These are phyloP conservation scores for Bucorvus abyssinicus DNA, from an alignment of 2,797 vertebrate genomes.

Conservation along the genomic window DNA sequence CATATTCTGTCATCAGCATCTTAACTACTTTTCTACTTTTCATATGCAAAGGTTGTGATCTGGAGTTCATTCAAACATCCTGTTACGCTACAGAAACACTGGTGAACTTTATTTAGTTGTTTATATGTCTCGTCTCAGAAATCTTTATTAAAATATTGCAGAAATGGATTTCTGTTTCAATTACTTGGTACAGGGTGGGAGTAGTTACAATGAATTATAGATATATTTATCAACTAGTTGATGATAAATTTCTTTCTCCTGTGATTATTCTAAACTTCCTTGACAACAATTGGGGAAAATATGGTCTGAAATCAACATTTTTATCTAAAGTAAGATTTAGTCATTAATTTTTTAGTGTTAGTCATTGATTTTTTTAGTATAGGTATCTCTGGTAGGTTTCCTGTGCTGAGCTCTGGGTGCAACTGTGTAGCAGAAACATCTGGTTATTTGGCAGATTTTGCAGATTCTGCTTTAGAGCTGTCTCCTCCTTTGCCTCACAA, in stretches of 20 bases:
- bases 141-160: background rate
- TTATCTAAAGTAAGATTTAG: background rate
- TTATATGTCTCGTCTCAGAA: background rate
- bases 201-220: background rate
- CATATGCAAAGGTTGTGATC: background rate
- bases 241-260: background rate
- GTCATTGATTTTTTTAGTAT: background rate
- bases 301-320: background rate
- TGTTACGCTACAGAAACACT: background rate
- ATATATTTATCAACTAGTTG: background rate
- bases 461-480: constrained; percentile 15
- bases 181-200: background rate
- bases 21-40: background rate
- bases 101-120: background rate
- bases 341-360: background rate
- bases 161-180: background rate
- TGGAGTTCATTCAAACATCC: background rate
- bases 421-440: constrained; percentile 19
- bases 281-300: background rate
- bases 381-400: constrained; percentile 18
- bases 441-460: constrained; percentile 46
- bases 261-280: background rate
- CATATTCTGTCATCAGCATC: background rate
- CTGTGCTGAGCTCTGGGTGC: background rate
- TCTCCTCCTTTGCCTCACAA: constrained; percentile 30